Percentiles rank a stretch among this genome's conserved stretches.
phyloP scores from a whole-genome alignment of 2,113 vertebrate genomes.

The Oreochromis aureus region DNA sequence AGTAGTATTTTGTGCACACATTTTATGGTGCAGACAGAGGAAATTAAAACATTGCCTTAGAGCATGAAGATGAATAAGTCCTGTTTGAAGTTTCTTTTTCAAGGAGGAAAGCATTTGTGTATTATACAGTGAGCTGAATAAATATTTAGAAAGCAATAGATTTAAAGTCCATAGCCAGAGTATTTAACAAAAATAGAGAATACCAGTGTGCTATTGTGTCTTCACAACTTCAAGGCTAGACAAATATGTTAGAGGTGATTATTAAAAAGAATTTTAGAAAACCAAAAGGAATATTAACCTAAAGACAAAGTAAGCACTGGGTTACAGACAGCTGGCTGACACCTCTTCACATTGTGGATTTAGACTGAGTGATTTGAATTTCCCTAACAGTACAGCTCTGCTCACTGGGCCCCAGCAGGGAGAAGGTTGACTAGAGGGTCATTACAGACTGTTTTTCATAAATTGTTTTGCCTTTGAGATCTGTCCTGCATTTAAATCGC shows the following conservation, averaged over 20 bases:
- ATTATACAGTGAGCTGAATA: conserved; percentile 2
- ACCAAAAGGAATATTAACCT: background rate
- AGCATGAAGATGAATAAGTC: background rate
- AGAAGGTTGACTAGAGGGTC: background rate
- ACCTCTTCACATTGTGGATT: background rate
- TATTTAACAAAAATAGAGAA: background rate
- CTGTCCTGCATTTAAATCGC: background rate
- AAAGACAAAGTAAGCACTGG: background rate
- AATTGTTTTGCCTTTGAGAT: background rate
- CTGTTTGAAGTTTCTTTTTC: conserved; percentile 37
- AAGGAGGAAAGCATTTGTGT: background rate
- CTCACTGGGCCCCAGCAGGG: background rate
- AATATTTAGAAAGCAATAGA: conserved; percentile 7
- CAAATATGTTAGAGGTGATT: background rate
- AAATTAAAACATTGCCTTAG: conserved; percentile 43
- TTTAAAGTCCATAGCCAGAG: background rate
- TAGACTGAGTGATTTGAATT: background rate
- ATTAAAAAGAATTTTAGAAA: background rate
- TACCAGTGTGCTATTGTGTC: background rate
- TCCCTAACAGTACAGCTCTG: background rate
- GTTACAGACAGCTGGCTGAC: background rate
- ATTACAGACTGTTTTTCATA: background rate
- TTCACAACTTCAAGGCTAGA: background rate
- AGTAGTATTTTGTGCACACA: conserved; percentile 15
- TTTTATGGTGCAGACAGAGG: conserved; percentile 26